Base-by-base conservation (phyloP, 2,113 vertebrate species). In the Gymnogyps californianus region DNA sequence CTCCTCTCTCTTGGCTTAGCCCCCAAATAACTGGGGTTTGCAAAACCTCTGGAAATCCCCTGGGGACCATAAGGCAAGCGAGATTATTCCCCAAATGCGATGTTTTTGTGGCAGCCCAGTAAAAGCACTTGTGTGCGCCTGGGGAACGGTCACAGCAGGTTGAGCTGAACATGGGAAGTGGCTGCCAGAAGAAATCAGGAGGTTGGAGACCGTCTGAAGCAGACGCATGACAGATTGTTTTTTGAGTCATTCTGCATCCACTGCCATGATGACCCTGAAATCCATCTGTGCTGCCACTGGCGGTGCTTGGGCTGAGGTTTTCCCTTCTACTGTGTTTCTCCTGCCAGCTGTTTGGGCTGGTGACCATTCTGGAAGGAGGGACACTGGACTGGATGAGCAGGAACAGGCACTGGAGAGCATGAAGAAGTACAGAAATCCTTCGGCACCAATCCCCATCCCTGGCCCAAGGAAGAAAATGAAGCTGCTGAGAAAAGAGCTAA, bases 391-490 rank as follows among this genome's bases (percentile, higher is more conserved):
- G 57, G 29, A 15, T 38, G 47, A 57, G 29, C 32, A 64, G 51
- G 14, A 81, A 26, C 14, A 54, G 55, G 38, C 42, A 59, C 52
- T 67, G 72, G 38, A 25, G 42, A 64, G 34, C 0, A 16, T 8
- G 24, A 59, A 51, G 57, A 38, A 75, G 13, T n/a, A 42, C 28
- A 62, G 47, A 72, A 90, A 52, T 83, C 16, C 12, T 88, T 83
- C 8, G 4, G 54, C 20, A 86, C 46, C 78, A 89, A 31, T 54
- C 40, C 28, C 29, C 9, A 79, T 20, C 13, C 22, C 31, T 67
- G 22, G 65, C 24, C 26, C 49, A 49, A 85, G 42, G 44, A 72
- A 64, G 52, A 86, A 88, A 96, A 90, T 29, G 49, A 90, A 93
- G 64, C 36, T 58, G 16, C n/a, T 83, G 62, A 85, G 85, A 42